A percentile compares a stretch with the other conserved stretches of the same genome.
Evolutionary conservation across 2,888 invertebrate species (phyloP).

Genomic region (Galeruca laticollis): DNA sequence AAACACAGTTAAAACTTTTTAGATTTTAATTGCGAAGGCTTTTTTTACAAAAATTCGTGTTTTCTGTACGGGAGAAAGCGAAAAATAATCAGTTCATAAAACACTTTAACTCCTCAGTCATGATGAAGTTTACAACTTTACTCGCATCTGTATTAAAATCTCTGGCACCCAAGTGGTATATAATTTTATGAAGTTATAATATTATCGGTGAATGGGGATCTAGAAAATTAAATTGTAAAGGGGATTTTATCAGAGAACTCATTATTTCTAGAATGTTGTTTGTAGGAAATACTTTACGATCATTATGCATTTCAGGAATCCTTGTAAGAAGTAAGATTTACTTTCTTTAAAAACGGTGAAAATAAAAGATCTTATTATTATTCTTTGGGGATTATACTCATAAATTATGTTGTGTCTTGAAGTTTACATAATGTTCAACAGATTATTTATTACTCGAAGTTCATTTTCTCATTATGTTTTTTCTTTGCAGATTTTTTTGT

Average conservation of each 20-base stretch:
- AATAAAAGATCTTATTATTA: too few species aligned
- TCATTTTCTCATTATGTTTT: too few species aligned
- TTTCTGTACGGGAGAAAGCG: slow-evolving; percentile 5
- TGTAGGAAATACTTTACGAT: background rate
- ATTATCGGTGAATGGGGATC: slow-evolving; percentile 26
- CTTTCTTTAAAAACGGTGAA: too few species aligned
- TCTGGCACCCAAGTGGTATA: slow-evolving; percentile 32
- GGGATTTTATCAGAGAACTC: slow-evolving; percentile 10
- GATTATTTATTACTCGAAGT: too few species aligned
- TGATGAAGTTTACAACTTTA: slow-evolving; percentile 28
- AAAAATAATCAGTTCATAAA: slow-evolving; percentile 30
- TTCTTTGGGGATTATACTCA: too few species aligned
- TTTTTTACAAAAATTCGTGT: background rate
- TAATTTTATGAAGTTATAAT: slow-evolving; percentile 35
- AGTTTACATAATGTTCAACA: too few species aligned
- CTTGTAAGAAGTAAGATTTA: background rate
- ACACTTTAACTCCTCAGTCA: slow-evolving; percentile 18
- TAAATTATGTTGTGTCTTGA: too few species aligned
- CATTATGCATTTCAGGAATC: background rate
- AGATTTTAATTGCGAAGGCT: background rate
- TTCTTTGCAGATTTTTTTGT: too few species aligned
- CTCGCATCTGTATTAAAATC: slow-evolving; percentile 31
- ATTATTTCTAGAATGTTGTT: slow-evolving; percentile 13
- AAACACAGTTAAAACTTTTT: background rate
- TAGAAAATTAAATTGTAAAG: slow-evolving; percentile 23